Percentiles rank a stretch among this genome's conserved stretches.
phyloP scores from a whole-genome alignment of 1,140 invertebrate species.

The Harlomillsia oculata region DNA sequence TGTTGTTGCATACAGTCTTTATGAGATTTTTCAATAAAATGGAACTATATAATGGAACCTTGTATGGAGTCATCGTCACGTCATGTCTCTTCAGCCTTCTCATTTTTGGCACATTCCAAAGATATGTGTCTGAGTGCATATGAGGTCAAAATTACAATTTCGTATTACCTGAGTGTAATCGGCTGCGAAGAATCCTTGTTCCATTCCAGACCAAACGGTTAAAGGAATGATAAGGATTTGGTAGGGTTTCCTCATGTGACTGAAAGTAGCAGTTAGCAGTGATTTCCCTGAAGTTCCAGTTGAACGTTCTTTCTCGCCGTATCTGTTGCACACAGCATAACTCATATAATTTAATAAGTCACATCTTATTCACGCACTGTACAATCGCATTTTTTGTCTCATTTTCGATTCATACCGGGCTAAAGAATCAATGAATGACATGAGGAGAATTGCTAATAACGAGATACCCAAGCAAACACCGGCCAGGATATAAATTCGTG shows the following conservation, averaged over 20 bases:
- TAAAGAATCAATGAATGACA: slow-evolving; percentile 3
- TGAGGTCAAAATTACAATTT: neutral
- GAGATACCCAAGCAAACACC: neutral
- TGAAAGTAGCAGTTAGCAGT: slow-evolving; percentile 76
- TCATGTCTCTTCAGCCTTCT: neutral
- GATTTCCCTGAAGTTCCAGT: slow-evolving; percentile 44
- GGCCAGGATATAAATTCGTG: slow-evolving; percentile 1
- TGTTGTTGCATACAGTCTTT: neutral
- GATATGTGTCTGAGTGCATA: neutral
- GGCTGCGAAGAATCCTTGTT: slow-evolving; percentile 61
- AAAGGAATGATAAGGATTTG: slow-evolving; percentile 88
- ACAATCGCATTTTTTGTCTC: slow-evolving; percentile 39
- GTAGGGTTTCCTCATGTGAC: slow-evolving; percentile 66
- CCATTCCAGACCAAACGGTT: slow-evolving; percentile 92
- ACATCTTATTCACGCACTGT: neutral
- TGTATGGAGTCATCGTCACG: neutral
- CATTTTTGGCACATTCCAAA: neutral
- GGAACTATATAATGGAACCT: neutral
- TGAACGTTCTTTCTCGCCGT: slow-evolving; percentile 52
- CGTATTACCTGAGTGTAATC: slow-evolving; percentile 68
- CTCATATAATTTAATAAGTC: neutral
- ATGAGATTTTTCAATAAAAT: neutral
- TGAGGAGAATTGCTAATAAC: slow-evolving; percentile 39
- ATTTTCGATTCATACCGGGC: slow-evolving; percentile 64
- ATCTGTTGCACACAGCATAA: slow-evolving; percentile 40